phyloP scores from a whole-genome alignment of 2,113 vertebrate genomes.

The Ondatra zibethicus region DNA sequence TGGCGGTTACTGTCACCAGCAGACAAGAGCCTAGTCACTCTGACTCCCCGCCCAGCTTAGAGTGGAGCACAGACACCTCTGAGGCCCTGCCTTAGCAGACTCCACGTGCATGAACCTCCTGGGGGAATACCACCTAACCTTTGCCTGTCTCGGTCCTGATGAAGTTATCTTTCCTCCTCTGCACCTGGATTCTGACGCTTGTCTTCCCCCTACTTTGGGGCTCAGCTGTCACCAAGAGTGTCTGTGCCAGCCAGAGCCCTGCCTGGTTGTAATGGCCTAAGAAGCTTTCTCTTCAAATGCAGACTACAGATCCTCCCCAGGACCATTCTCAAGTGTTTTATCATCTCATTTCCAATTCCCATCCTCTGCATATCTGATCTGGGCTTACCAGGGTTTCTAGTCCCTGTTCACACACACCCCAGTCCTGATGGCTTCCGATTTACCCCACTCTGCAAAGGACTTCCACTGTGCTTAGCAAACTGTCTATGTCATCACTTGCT shows the following conservation, averaged over 20 bases:
- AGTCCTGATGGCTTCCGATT: background rate
- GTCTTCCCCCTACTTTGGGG: background rate
- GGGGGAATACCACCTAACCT: background rate
- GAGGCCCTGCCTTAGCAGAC: background rate
- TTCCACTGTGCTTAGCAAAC: background rate
- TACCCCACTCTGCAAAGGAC: background rate
- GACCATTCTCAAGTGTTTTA: background rate
- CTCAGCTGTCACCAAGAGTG: background rate
- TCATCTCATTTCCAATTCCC: background rate
- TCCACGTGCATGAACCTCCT: background rate
- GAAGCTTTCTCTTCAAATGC: background rate
- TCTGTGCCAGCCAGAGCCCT: background rate
- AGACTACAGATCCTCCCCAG: background rate
- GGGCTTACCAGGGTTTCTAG: background rate
- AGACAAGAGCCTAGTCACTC: background rate
- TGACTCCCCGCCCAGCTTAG: background rate
- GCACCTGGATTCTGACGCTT: background rate
- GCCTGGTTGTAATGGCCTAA: background rate
- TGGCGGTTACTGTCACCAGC: background rate
- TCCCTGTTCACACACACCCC: background rate
- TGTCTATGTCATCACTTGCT: background rate
- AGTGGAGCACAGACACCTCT: fast-evolving
- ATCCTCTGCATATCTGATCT: background rate
- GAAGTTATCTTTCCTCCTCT: background rate
- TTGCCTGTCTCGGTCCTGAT: fast-evolving